phyloP scores from a whole-genome alignment of 2,888 invertebrate genomes.

The Ormyrus pomaceus region DNA sequence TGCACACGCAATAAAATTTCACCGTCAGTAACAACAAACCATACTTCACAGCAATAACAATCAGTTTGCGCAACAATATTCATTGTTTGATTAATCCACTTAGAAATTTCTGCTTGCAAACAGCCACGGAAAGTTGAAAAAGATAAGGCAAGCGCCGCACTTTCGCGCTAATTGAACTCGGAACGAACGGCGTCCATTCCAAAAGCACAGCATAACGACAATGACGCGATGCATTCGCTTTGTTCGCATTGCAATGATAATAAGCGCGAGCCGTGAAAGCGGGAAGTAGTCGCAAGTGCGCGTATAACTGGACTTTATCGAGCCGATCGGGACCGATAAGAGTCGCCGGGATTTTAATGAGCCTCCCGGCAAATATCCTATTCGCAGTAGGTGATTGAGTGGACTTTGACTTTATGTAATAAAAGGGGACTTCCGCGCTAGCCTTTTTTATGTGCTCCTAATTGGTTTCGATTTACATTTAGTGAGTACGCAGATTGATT shows the following conservation, averaged over 20 bases:
- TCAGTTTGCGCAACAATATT: too few relatives aligned
- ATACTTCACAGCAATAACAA: too few relatives aligned
- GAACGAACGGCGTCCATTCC: too few relatives aligned
- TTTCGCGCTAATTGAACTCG: too few relatives aligned
- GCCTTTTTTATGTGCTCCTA: slow-evolving; percentile 1
- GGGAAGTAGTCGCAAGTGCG: slow-evolving; percentile 17
- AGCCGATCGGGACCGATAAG: slow-evolving; percentile 42
- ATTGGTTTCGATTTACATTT: too few relatives aligned
- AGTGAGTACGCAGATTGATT: too few relatives aligned
- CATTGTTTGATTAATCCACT: too few relatives aligned
- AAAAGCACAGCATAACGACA: background rate
- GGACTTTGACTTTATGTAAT: slow-evolving; percentile 39
- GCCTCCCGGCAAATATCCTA: slow-evolving; percentile 20
- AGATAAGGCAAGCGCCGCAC: too few relatives aligned
- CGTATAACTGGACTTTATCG: slow-evolving; percentile 39
- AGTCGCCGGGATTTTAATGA: slow-evolving; percentile 43
- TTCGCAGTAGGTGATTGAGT: background rate
- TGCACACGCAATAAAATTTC: too few relatives aligned
- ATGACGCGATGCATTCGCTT: slow-evolving; percentile 8
- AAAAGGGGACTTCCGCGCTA: slow-evolving; percentile 35
- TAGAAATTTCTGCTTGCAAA: too few relatives aligned
- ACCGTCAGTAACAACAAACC: too few relatives aligned
- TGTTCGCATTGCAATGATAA: slow-evolving; percentile 13
- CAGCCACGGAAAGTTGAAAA: too few relatives aligned
- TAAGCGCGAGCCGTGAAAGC: slow-evolving; percentile 33